Percentiles rank a stretch among this genome's conserved stretches.
Evolutionary conservation across 2,113 vertebrate genomes (phyloP).

Genomic region (Xiphorhynchus elegans): DNA sequence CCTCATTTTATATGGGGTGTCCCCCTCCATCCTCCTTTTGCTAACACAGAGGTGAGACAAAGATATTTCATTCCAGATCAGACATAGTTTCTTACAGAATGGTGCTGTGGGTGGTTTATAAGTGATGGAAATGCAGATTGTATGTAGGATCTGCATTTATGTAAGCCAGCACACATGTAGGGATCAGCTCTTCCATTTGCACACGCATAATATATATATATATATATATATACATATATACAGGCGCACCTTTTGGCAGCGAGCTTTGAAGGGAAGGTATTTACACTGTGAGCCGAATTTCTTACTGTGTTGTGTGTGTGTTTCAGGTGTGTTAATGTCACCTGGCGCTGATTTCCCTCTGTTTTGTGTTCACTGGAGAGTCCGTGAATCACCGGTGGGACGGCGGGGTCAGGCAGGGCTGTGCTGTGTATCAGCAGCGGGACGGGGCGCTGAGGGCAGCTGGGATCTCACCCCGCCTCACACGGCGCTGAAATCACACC

Average conservation of each 20-base stretch:
- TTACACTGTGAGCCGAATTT: not conserved
- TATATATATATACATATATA: not conserved
- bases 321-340: not conserved
- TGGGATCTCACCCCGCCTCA: not conserved
- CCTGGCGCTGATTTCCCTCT: accelerated
- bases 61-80: not conserved
- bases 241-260: not conserved
- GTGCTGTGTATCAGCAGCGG: not conserved
- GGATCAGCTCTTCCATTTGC: not conserved
- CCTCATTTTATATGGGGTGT: not conserved
- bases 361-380: not conserved
- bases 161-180: conserved; percentile 7
- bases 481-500: not conserved
- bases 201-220: not conserved
- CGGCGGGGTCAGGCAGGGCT: not conserved
- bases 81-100: not conserved
- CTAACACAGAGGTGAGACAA: not conserved
- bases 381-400: not conserved
- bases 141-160: conserved; percentile 55
- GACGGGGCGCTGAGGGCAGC: not conserved
- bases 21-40: not conserved
- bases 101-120: conserved; percentile 18
- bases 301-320: not conserved
- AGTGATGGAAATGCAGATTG: conserved; percentile 3
- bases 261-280: not conserved